Evolutionary conservation across 1,140 invertebrate genomes (phyloP), one percentile per base, ranked within the genome.

Genomic region (Potamilus streckersoni): DNA sequence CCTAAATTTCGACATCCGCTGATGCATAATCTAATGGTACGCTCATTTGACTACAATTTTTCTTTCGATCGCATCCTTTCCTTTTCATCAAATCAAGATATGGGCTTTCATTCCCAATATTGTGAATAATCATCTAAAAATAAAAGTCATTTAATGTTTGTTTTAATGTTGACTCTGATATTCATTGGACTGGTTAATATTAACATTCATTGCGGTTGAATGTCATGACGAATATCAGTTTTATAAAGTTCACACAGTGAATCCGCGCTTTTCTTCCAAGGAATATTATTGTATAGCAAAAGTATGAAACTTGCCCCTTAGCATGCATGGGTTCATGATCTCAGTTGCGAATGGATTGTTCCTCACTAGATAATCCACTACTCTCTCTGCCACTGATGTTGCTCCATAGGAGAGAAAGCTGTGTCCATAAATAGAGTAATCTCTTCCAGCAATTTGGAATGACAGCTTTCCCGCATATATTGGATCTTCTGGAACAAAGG

Each of bases 351-450:
- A 63, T 57, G 65, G 66, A 62, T 77, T 72, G 20, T 72, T 59
- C 19, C 65, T 59, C n/a, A 76, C 67, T 14, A 84, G 71, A 20
- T 68, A 27, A 1, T 81, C 68, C 0, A 73, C 74, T n/a, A 87
- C 80, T 65, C 79, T 59, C 2, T 74, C 57, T 27, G 69, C 76
- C 16, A 84, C 75, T 65, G 80, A 80, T 61, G 79, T 71, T 20
- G 80, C 73, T 6, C 91, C 91, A 83, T 88, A 92, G 74, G 90
- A 90, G 0, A 92, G 81, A 79, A 89, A 91, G 76, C 90, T 91
- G 73, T 88, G 84, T 12, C 85, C 87, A 74, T 87, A 90, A 11
- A 92, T 81, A 17, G 86, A 74, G 74, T 90, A 90, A 11, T 84
- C 75, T 12, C 84, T 69, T 17, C 87, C 87, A 79, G 84, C 91